Conservation (phyloP, 2,888 invertebrate genomes). For the Ryuthela nishihirai region DNA sequence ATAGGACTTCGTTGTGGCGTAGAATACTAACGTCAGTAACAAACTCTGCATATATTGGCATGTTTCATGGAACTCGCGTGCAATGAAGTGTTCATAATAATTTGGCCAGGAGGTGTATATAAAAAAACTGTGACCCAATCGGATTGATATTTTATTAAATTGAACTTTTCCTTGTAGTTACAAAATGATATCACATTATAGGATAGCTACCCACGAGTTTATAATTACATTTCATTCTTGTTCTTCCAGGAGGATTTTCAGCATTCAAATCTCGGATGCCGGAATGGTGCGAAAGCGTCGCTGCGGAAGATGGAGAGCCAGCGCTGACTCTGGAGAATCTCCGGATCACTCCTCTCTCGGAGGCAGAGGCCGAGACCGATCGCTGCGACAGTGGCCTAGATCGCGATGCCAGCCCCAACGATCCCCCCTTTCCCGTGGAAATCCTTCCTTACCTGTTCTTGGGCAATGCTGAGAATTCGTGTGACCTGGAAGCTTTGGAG, state of each 20-base stretch:
- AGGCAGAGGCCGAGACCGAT: slow-evolving; percentile 40
- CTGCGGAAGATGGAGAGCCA: slow-evolving; percentile 46
- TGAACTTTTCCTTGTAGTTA: no score
- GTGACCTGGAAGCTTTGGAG: slow-evolving; percentile 80
- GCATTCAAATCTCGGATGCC: slow-evolving; percentile 80
- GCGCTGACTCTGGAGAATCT: slow-evolving; percentile 60
- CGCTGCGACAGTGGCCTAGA: slow-evolving; percentile 23
- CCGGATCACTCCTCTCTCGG: slow-evolving; percentile 55
- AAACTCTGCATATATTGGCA: no score
- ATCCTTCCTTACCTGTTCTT: slow-evolving; percentile 90
- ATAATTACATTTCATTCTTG: no score
- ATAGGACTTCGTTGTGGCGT: no score
- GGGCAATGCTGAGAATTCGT: slow-evolving; percentile 91
- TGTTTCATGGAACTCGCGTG: no score
- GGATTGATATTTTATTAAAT: no score
- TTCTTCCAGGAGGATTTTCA: slow-evolving; percentile 73
- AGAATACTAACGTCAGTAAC: no score
- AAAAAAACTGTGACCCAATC: no score
- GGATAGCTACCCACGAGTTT: no score
- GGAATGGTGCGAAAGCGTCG: slow-evolving; percentile 83
- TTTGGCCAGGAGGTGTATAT: no score
- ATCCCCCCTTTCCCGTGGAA: slow-evolving; percentile 82
- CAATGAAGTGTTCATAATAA: no score
- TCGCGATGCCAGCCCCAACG: slow-evolving; percentile 36
- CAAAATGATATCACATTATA: no score